Evolutionary conservation across 2,113 vertebrate species (phyloP).

Genomic region (Protobothrops mucrosquamatus): DNA sequence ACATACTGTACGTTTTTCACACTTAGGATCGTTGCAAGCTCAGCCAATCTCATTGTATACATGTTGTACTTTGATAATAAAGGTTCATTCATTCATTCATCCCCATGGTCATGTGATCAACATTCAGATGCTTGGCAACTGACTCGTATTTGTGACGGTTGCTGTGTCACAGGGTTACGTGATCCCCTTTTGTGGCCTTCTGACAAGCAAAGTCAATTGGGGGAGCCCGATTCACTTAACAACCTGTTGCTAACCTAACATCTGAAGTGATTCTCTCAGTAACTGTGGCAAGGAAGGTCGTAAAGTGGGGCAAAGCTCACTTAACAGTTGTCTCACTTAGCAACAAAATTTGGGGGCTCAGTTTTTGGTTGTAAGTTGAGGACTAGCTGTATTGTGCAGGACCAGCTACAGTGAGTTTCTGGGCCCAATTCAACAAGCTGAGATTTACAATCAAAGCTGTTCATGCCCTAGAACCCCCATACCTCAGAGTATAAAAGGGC

Average conservation of each 20-base stretch:
- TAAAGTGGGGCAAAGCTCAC: too few relatives aligned
- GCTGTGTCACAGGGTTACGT: background rate
- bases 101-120: background rate
- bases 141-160: background rate
- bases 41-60: too few relatives aligned
- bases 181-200: background rate
- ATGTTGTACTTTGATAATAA: too few relatives aligned
- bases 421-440: background rate
- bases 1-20: background rate
- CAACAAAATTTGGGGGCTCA: background rate
- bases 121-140: background rate
- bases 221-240: background rate
- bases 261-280: too few relatives aligned
- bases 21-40: background rate
- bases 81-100: background rate
- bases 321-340: background rate
- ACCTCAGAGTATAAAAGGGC: background rate
- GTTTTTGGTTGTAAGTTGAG: background rate
- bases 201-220: background rate
- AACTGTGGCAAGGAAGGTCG: too few relatives aligned
- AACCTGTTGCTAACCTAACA: too few relatives aligned
- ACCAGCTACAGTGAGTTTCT: background rate
- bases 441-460: background rate
- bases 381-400: background rate
- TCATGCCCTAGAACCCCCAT: background rate